These are phyloP conservation scores for Bolinopsis microptera DNA, from an alignment of 37 sponge, comb jelly and placozoan genomes.

Conservation along the genomic window DNA sequence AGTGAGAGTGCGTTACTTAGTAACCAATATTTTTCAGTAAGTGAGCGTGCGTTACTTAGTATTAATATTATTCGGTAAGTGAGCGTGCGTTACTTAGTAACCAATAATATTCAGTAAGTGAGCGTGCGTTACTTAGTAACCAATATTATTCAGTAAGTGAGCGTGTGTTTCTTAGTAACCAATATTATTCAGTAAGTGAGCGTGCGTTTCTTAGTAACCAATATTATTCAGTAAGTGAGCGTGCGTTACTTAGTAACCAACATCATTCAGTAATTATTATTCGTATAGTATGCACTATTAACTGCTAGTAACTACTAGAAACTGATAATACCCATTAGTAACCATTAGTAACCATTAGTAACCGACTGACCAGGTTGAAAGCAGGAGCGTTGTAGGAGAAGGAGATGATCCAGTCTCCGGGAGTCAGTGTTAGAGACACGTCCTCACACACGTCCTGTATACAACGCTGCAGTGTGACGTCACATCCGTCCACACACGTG, in stretches of 20 bases:
- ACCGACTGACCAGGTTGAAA: conserved; percentile 12
- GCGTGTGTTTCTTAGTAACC: not conserved
- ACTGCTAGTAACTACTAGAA: not conserved
- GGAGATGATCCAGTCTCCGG: conserved; percentile 31
- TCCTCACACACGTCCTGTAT: not conserved
- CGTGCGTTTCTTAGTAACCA: not conserved
- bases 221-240: not conserved
- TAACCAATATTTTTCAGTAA: not conserved
- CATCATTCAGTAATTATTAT: not conserved
- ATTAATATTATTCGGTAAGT: not conserved
- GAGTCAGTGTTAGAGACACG: not conserved
- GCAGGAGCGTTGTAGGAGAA: conserved; percentile 54
- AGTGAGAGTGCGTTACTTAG: not conserved
- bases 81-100: not conserved
- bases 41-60: not conserved
- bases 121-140: not conserved
- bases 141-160: not conserved
- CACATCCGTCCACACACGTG: conserved; percentile 45
- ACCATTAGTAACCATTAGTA: not conserved
- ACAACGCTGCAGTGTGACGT: conserved; percentile 30
- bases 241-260: not conserved
- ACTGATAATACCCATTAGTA: not conserved
- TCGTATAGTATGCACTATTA: not conserved
- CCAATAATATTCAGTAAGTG: no score
- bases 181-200: not conserved